phyloP scores from a whole-genome alignment of 2,797 vertebrate species.

The Poecilia gillii region DNA sequence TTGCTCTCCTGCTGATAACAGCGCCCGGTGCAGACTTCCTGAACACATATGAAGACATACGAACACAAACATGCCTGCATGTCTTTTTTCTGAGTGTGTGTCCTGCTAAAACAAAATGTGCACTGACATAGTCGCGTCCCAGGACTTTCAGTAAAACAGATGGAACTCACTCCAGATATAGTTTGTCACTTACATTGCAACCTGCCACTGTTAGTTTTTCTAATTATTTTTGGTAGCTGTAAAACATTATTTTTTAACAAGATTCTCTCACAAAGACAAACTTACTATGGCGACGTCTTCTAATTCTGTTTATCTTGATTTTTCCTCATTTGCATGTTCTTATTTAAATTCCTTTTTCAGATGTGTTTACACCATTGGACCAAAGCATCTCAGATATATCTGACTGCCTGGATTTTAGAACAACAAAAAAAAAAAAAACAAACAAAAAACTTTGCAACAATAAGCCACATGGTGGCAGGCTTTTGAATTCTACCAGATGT shows the following conservation, averaged over 20 bases:
- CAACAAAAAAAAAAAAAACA: neutral
- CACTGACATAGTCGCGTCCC: neutral
- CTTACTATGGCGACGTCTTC: neutral
- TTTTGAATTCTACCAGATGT: neutral
- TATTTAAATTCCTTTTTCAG: neutral
- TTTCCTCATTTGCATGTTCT: neutral
- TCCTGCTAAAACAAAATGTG: neutral
- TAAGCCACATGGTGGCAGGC: neutral
- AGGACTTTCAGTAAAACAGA: neutral
- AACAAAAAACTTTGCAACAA: neutral
- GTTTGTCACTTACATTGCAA: neutral
- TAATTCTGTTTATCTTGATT: neutral
- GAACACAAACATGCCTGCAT: neutral
- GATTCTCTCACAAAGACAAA: neutral
- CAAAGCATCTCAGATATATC: neutral
- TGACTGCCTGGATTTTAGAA: neutral
- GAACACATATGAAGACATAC: constrained; percentile 19
- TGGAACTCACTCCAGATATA: neutral
- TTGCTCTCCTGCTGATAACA: constrained; percentile 59
- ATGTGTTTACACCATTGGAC: neutral
- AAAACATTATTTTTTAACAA: neutral
- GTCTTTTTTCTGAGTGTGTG: neutral
- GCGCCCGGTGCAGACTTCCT: constrained; percentile 50
- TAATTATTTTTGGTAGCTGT: neutral
- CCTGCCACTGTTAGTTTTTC: neutral